Evolutionary conservation across 2,113 vertebrate species (phyloP).

Genomic region (Oreamnos americanus): DNA sequence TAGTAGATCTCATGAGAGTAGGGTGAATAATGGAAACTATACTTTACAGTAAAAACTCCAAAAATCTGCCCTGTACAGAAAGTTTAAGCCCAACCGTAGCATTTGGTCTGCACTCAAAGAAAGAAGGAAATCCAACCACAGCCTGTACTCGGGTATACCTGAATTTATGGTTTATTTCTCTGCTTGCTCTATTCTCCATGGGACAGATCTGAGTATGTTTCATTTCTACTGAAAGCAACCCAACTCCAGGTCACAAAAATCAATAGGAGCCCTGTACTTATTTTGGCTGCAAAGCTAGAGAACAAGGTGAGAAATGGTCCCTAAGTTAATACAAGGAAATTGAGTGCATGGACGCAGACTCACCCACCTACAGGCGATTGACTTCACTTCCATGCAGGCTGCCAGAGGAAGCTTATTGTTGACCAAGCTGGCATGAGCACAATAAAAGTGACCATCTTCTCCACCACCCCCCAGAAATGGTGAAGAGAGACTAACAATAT

Average conservation of each 20-base stretch:
- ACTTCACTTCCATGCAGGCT: conserved; percentile 18
- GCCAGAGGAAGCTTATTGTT: neutral
- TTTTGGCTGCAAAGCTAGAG: conserved; percentile 38
- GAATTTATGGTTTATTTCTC: conserved; percentile 56
- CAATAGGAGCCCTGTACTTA: conserved; percentile 50
- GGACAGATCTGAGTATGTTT: conserved; percentile 28
- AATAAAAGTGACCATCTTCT: neutral
- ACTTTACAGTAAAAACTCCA: neutral
- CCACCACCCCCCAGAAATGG: neutral
- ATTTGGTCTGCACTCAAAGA: conserved; percentile 43
- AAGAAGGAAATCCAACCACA: neutral
- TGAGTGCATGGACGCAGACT: neutral
- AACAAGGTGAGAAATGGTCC: conserved; percentile 42
- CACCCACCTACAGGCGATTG: neutral
- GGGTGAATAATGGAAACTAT: neutral
- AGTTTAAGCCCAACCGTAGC: neutral
- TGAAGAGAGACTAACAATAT: neutral
- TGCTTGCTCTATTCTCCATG: neutral
- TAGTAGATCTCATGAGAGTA: neutral
- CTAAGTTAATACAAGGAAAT: conserved; percentile 40
- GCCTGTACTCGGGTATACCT: neutral
- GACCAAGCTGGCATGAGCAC: neutral
- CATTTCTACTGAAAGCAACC: conserved; percentile 45
- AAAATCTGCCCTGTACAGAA: neutral
- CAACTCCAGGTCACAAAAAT: conserved; percentile 39